These are phyloP conservation scores for Oryzias melastigma DNA, from an alignment of 2,113 vertebrate species.

Conservation along the genomic window DNA sequence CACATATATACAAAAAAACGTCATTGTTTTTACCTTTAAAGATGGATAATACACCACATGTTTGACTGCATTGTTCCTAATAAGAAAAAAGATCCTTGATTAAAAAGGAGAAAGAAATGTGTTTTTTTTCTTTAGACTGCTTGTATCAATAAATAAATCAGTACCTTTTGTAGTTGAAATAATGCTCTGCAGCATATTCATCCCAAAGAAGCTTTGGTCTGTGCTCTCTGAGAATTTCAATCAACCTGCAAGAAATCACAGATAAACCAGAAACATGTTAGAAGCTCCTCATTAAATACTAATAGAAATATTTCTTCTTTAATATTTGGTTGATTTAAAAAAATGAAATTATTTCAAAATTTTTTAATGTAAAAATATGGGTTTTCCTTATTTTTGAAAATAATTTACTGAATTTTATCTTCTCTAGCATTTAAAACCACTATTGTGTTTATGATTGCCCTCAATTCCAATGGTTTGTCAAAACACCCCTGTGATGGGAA, in stretches of 20 bases:
- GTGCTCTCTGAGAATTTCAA: slow-evolving; percentile 89
- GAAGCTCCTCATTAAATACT: background rate
- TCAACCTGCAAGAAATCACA: slow-evolving; percentile 77
- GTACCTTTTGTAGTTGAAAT: slow-evolving; percentile 92
- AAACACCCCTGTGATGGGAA: no score
- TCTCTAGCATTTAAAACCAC: no score
- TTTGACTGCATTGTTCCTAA: slow-evolving; percentile 85
- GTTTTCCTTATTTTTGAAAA: no score
- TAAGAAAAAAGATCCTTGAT: slow-evolving; percentile 40
- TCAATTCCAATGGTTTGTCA: no score
- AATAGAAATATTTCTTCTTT: background rate
- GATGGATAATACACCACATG: slow-evolving; percentile 91
- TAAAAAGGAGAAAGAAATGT: background rate
- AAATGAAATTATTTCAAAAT: no score
- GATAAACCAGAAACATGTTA: background rate
- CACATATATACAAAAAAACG: background rate
- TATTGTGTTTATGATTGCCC: no score
- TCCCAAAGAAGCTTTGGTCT: slow-evolving; percentile 90
- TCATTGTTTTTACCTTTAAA: slow-evolving; percentile 81
- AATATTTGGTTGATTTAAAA: background rate
- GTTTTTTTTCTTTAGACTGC: background rate
- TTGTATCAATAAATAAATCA: background rate
- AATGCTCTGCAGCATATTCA: slow-evolving; percentile 87
- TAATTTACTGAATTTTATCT: no score
- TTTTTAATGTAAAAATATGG: no score